Evolutionary conservation across 2,888 invertebrate species (phyloP), one percentile per base, ranked within the genome.

Genomic region (Calameuta filiformis): DNA sequence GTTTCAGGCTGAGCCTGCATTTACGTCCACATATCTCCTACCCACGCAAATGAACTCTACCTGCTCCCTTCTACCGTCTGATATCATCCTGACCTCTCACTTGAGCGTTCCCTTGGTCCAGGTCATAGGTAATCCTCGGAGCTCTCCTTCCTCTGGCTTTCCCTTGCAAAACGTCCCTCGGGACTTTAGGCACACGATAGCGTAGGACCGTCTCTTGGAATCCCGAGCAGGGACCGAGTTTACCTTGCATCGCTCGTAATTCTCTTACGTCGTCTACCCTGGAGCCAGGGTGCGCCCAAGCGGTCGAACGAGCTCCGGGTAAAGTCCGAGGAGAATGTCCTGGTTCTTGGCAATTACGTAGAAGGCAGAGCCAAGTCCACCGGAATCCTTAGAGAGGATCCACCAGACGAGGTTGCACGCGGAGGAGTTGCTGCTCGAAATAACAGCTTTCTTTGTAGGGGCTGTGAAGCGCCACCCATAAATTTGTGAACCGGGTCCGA

Each of bases 381-480:
- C 23, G 56, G 23, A 56, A 56, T 56, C 56, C 56, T 56, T 23
- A 23, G 56, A 40, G 40, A 56, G 56, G 56, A 56, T 56, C 56
- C 23, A 23, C 56, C 56, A 56, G 56, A 56, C 56, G 56, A 56
- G 56, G 56, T 56, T 56, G 56, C 23, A 56, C 56, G 56, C 23
- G 56, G 56, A 56, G 71, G 71, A 71, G 71, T 71, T 9, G 80
- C 78, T 56, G 79, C 80, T 81, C 85, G 81, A 85, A 85, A 85
- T 85, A 86, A 86, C 86, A 86, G 85, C 84, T 85, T 83, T 83
- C 84, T 84, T 85, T 84, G 83, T 83, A 82, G 79, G 80, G 81
- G 78, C 79, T 56, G 56, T 78, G 88, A 89, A 89, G 89, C 89
- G 89, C 89, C 89, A 89, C 87, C 87, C 88, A 89, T 89, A 89